Percentiles rank a stretch among this genome's conserved stretches.
Evolutionary conservation across 2,888 invertebrate genomes (phyloP).

Genomic region (Leptinotarsa rubiginosa): DNA sequence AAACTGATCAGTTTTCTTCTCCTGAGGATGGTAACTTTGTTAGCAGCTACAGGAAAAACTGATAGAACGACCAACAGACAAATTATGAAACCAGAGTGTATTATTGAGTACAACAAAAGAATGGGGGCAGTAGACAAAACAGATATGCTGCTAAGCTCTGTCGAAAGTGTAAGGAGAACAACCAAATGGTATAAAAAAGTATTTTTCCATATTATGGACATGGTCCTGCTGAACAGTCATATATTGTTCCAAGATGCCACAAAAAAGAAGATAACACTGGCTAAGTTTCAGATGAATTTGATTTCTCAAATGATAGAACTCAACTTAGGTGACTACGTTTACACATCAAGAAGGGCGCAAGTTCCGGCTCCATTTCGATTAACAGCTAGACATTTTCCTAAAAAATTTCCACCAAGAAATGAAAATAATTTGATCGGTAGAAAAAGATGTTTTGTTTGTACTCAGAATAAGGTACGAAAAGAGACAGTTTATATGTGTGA

Average conservation of each 20-base stretch:
- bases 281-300: background rate
- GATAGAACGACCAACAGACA: background rate
- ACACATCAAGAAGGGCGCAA: background rate
- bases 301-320: background rate
- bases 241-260: background rate
- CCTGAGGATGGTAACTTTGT: too few species aligned
- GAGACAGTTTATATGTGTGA: constrained; percentile 10
- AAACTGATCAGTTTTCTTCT: too few species aligned
- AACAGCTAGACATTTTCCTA: background rate
- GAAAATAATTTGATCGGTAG: background rate
- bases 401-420: background rate
- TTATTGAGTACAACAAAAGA: background rate
- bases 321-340: background rate
- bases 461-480: background rate
- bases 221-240: background rate
- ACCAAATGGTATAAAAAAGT: background rate
- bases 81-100: background rate
- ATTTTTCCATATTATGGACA: background rate
- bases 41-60: background rate
- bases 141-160: background rate
- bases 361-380: background rate
- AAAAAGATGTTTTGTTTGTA: background rate
- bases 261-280: background rate
- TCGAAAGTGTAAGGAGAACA: background rate
- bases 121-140: background rate